Evolutionary conservation across 2,797 vertebrate genomes (phyloP), one percentile per base, ranked within the genome.

Genomic region (Pseudochromis fuscus): DNA sequence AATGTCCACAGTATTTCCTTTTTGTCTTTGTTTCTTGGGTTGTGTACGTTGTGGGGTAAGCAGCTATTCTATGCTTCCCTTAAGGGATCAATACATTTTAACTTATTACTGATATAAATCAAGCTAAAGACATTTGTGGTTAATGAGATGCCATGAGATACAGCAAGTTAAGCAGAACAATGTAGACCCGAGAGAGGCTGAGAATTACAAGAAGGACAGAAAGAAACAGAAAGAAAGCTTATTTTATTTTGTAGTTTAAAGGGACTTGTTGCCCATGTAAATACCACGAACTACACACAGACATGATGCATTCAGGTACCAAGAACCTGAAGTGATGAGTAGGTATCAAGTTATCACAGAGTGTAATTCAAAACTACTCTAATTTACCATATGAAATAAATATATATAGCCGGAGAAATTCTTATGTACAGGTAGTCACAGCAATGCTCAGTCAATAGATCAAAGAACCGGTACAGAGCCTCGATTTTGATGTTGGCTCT

Each of bases 81-180:
- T 65, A 21, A 67, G 40, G 37, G 57, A 87, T 87, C 79, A 56
- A 82, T 84, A 62, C 67, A 71, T 64, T 77, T 67, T 69, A 52
- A 65, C 33, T 60, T 81, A 84, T 78, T 81, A 55, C 71, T 67
- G 57, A 44, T 66, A 73, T 82, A 75, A 84, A 85, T 83, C 77
- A 79, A 57, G 68, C 38, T 49, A 67, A 72, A 53, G 77, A 53
- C 67, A 40, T 61, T 24, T 52, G 44, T 62, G 63, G 46, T 56
- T 67, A 81, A 79, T 82, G 69, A 67, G 63, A 81, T 57, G 78
- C 59, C 45, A 60, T 19, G 21, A 33, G 46, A 75, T 65, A 27
- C 35, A 73, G 74, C 57, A 46, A 63, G 77, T 65, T 56, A 73
- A 73, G 71, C 61, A 79, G 60, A 84, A 77, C 30, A 67, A 70